These are phyloP conservation scores for Xiphias gladius DNA, from an alignment of 2,113 vertebrate genomes.

Conservation along the genomic window DNA sequence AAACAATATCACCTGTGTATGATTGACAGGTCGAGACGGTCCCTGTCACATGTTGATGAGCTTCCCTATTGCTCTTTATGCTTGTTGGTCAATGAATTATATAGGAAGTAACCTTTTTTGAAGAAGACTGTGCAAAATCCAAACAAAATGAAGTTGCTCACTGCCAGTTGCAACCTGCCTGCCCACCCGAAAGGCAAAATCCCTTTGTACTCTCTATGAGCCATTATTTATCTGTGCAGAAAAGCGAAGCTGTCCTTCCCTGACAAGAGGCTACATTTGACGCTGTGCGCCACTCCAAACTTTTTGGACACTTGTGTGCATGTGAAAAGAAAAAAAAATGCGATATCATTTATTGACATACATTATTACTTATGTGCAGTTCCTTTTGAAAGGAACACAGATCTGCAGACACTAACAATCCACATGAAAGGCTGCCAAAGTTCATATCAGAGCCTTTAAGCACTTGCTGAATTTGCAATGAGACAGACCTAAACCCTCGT, in stretches of 20 bases:
- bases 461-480: slow-evolving; percentile 14
- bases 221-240: slow-evolving; percentile 15
- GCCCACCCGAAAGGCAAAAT: slow-evolving; percentile 11
- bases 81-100: not conserved
- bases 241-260: slow-evolving; percentile 10
- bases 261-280: not conserved
- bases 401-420: slow-evolving; percentile 10
- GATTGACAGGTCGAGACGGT: not conserved
- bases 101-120: not conserved
- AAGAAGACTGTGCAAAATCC: not conserved
- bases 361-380: not conserved
- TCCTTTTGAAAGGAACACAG: not conserved
- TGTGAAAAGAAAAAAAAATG: too few species aligned
- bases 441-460: slow-evolving; percentile 44
- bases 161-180: not conserved
- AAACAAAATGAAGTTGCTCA: slow-evolving; percentile 23
- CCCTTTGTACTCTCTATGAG: slow-evolving; percentile 24
- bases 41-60: not conserved
- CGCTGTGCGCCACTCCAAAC: not conserved
- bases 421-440: not conserved
- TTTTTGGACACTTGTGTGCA: too few species aligned
- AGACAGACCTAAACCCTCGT: not conserved
- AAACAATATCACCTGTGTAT: not conserved
- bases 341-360: not conserved
- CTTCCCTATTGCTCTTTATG: not conserved